These are phyloP conservation scores for Philaenus spumarius DNA, from an alignment of 1,140 invertebrate species.

Conservation along the genomic window DNA sequence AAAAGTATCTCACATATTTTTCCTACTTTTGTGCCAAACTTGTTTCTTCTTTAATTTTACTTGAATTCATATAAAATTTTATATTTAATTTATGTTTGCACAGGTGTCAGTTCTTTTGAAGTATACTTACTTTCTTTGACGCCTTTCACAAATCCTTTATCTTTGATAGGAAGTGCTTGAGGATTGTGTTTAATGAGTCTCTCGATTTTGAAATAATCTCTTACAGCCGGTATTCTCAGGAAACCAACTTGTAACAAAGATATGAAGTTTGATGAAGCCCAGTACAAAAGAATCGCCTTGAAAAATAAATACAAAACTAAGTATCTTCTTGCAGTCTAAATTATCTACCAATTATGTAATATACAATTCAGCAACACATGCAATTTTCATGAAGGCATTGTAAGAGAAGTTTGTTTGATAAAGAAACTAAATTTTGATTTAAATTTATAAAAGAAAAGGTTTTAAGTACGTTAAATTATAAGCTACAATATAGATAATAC, in stretches of 20 bases:
- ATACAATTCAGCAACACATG: not conserved
- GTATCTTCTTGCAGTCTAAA: slow-evolving; percentile 10
- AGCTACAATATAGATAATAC: too few relatives aligned
- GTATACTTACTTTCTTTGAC: slow-evolving; percentile 79
- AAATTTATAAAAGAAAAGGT: not conserved
- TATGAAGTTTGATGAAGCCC: slow-evolving; percentile 83
- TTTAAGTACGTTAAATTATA: not conserved
- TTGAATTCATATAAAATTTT: too few relatives aligned
- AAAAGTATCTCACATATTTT: not conserved
- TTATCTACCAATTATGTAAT: not conserved
- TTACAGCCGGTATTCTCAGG: slow-evolving; percentile 65
- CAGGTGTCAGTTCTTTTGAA: too few relatives aligned
- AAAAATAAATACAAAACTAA: slow-evolving; percentile 27
- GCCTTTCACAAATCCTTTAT: slow-evolving; percentile 69
- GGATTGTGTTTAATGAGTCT: slow-evolving; percentile 47
- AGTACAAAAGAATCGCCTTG: slow-evolving; percentile 85
- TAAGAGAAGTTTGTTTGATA: too few relatives aligned
- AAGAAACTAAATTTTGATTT: not conserved
- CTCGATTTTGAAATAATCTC: slow-evolving; percentile 74
- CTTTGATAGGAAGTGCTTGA: slow-evolving; percentile 52
- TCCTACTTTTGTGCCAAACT: too few relatives aligned
- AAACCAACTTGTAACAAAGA: slow-evolving; percentile 76
- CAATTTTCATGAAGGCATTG: too few relatives aligned
- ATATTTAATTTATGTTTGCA: too few relatives aligned
- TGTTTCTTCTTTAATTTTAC: too few relatives aligned